Percentiles rank a stretch among this genome's conserved stretches.
Conservation (phyloP, 2,797 vertebrate species). For the Petrocephalus sullivani region DNA sequence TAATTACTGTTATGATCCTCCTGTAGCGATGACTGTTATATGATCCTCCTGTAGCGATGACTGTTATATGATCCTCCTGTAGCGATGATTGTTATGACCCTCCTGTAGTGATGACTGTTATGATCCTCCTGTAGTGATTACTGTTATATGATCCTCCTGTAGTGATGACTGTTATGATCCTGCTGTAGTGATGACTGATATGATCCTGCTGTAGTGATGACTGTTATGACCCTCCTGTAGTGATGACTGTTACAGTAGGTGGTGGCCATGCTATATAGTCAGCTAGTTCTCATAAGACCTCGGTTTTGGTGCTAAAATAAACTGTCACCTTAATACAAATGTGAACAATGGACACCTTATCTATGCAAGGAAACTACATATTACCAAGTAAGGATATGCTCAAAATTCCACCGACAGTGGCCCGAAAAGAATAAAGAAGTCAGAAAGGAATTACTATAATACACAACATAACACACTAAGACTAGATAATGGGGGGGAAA, state of each 20-base stretch:
- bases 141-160: too few relatives aligned
- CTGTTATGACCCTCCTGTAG: background rate
- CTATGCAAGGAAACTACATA: slow-evolving; percentile 11
- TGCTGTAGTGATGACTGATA: background rate
- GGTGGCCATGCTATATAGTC: background rate
- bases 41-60: background rate
- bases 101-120: too few relatives aligned
- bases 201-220: too few relatives aligned
- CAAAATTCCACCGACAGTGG: slow-evolving; percentile 18
- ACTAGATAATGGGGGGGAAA: slow-evolving; percentile 26
- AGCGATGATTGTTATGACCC: background rate
- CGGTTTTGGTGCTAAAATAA: background rate
- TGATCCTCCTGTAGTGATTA: too few relatives aligned
- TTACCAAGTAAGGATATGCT: slow-evolving; percentile 16
- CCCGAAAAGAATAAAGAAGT: slow-evolving; percentile 18
- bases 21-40: too few relatives aligned
- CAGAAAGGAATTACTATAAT: slow-evolving; percentile 20
- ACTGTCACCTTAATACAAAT: slow-evolving; percentile 20
- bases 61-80: background rate
- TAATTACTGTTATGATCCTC: too few relatives aligned
- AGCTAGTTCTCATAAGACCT: background rate
- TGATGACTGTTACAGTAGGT: background rate
- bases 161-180: too few relatives aligned
- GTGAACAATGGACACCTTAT: slow-evolving; percentile 20
- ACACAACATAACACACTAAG: slow-evolving; percentile 24